Base-by-base conservation (phyloP, 2,113 vertebrate genomes). In the Carassius gibelio region DNA sequence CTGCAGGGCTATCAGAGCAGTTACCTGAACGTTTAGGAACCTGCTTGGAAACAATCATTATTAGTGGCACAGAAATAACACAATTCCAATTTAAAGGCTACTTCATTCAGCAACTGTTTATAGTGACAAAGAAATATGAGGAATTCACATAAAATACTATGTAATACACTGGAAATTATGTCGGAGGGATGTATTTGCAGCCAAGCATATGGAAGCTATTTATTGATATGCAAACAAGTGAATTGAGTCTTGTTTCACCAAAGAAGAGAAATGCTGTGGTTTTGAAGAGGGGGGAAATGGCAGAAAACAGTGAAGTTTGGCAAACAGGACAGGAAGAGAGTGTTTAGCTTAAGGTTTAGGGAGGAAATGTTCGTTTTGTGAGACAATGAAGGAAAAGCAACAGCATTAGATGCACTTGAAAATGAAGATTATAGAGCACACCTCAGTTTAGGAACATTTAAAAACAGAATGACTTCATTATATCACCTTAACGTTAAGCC, bases 121-220 rank as follows among this genome's bases (percentile, higher is more conserved):
- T 57, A 34, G 26, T 83, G 38, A 26, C 71, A 72, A 38, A 62
- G 77, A 62, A 69, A 61, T 72, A 57, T 64, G 36, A 9, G 68
- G 57, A 83, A 62, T 78, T 75, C 75, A 55, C 72, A 21, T 3
- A 19, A 82, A 80, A 77, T 34, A 66, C 79, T 75, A 50, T 48
- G 76, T 48, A 81, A 69, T 77, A 69, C 71, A 85, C 52, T 77
- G 77, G 8, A 79, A 81, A 55, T 34, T 5, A 75, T 34, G 7
- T 15, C 50, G 75, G 30, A 17, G 42, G 36, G 55, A 38, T 74
- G 50, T 79, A 72, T 86, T 61, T 86, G 87, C 83, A 84, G 79
- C 82, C 59, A 78, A 62, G 71, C 87, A 85, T 79, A 85, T 87
- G 85, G 84, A 15, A 86, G 23, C 77, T 64, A 89, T 91, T 86